Conservation (phyloP, 2,797 vertebrate genomes). For the Chrysocyon brachyurus region DNA sequence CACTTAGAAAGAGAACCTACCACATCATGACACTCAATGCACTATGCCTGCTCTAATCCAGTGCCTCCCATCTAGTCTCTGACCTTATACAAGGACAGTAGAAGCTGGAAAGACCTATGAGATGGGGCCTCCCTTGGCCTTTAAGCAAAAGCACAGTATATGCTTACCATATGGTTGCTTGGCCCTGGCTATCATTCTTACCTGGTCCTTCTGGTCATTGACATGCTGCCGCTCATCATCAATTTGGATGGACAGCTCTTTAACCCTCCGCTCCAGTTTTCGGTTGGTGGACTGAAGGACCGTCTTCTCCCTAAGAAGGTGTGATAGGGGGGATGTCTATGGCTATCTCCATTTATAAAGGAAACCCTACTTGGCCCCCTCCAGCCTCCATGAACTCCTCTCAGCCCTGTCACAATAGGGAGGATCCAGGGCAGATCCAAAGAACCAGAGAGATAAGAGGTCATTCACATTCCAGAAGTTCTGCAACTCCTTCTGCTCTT, state of each 20-base stretch:
- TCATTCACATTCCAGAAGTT: slow-evolving; percentile 1
- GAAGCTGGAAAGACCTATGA: not conserved
- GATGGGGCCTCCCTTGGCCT: not conserved
- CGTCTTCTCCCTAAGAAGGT: slow-evolving; percentile 92
- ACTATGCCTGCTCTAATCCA: not conserved
- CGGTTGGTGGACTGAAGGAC: slow-evolving; percentile 92
- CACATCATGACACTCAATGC: not conserved
- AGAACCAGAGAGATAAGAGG: not conserved
- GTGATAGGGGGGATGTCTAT: not conserved
- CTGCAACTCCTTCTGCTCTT: not conserved
- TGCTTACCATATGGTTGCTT: no score
- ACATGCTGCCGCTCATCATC: slow-evolving; percentile 95
- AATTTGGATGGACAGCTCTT: slow-evolving; percentile 94
- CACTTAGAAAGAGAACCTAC: slow-evolving; percentile 10
- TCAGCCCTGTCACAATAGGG: not conserved
- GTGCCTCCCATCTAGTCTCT: not conserved
- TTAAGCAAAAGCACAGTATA: not conserved
- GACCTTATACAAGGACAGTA: not conserved
- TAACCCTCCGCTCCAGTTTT: slow-evolving; percentile 96
- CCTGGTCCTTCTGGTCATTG: slow-evolving; percentile 96
- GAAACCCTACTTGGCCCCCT: not conserved
- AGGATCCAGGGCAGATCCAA: not conserved
- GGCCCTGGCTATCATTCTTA: slow-evolving; percentile 67
- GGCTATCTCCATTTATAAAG: not conserved
- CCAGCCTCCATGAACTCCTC: not conserved